Evolutionary conservation across 2,888 invertebrate species (phyloP), one percentile per base, ranked within the genome.

Genomic region (Heliconius erato): DNA sequence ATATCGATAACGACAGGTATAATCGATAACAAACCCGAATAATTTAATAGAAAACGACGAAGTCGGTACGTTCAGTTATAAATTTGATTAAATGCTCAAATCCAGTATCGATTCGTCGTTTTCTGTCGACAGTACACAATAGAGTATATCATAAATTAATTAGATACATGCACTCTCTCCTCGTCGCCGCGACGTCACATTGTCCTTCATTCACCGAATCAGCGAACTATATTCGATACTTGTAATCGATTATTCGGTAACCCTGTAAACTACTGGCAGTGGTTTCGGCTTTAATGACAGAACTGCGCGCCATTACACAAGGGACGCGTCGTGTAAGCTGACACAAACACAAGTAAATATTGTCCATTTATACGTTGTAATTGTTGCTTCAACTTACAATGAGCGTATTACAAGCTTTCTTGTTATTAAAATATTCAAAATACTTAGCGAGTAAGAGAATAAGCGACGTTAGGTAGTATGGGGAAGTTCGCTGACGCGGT

Each of bases 71-170:
- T 85, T 85, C 79, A 84, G 86, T 86, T 83, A 87, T 87, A 86
- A 88, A 87, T 87, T 88, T 89, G 88, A 90, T 88, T 92, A 93
- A 93, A 93, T 92, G 93, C 93, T 89, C 71, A 80, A 82, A 82
- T 79, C 85, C 86, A 85, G 88, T 87, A 89, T 88, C 88, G 89
- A 91, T 92, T 91, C 90, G 91, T 90, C 90, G 89, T 89, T 92
- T 93, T 92, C 92, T 77, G 40, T 89, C 89, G 84, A 88, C 87
- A 88, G 87, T 89, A 88, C 91, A 91, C 89, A 88, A 89, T 89
- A 89, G 87, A 89, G 91, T 91, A 93, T 87, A 91, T 90, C 85
- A 93, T 94, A 93, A 94, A 93, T 93, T 92, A 91, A 90, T 80
- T 91, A 90, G 89, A 90, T 89, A 89, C 89, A 90, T 92, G 89